Conservation (phyloP, 1,140 invertebrate genomes). For the Laupala kohalensis region DNA sequence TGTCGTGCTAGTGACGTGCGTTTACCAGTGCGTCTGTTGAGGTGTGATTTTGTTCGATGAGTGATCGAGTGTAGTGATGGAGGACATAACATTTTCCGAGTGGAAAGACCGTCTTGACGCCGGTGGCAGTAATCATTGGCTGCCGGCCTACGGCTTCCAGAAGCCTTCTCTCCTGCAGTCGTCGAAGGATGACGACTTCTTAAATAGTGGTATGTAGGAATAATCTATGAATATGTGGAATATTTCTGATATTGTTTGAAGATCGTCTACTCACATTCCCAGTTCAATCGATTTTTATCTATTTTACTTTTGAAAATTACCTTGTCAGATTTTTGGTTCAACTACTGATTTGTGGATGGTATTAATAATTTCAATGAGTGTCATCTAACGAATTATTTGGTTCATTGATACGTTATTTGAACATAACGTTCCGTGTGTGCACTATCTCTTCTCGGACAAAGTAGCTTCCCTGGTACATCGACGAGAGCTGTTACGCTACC, state of each 20-base stretch:
- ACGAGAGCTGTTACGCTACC: no score
- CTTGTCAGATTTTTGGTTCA: no score
- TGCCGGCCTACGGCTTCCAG: constrained; percentile 51
- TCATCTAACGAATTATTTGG: no score
- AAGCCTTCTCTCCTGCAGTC: constrained; percentile 24
- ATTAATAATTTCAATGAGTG: no score
- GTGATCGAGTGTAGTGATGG: constrained; percentile 25
- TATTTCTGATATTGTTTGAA: background rate
- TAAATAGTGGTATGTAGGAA: background rate
- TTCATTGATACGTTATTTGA: no score
- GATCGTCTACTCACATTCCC: no score
- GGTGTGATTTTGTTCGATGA: background rate
- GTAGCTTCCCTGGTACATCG: no score
- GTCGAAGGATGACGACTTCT: background rate
- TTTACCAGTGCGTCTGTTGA: background rate
- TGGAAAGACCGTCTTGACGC: constrained; percentile 40
- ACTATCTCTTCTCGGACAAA: no score
- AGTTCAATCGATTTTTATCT: no score
- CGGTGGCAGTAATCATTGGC: constrained; percentile 44
- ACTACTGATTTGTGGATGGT: no score
- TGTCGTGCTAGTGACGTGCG: background rate
- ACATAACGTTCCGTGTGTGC: no score
- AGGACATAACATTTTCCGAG: constrained; percentile 45
- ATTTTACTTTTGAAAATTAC: no score
- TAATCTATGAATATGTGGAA: background rate